Conservation (phyloP, 2,113 vertebrate species). For the Neolamprologus kungweensis region DNA sequence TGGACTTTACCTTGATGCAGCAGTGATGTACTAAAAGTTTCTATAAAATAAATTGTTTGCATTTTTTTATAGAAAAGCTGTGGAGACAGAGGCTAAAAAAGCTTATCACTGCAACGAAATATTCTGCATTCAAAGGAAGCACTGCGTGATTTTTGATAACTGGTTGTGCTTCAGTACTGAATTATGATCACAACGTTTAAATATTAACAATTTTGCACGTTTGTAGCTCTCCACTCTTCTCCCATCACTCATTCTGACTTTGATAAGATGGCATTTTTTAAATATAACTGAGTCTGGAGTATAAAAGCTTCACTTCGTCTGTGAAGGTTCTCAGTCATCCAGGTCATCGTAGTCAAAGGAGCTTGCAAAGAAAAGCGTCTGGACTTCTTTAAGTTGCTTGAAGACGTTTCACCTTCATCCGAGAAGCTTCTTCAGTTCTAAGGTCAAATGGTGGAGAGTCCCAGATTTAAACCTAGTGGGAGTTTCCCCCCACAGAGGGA, state of each 20-base stretch:
- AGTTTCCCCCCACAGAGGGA: too few species aligned
- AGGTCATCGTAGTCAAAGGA: too few species aligned
- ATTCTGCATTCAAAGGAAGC: not conserved
- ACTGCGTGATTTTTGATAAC: rapidly evolving
- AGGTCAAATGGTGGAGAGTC: too few species aligned
- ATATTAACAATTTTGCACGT: not conserved
- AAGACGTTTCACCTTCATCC: too few species aligned
- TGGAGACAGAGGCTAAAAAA: too few species aligned
- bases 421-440: too few species aligned
- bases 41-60: not conserved
- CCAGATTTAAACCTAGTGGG: rapidly evolving
- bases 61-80: not conserved
- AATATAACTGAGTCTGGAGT: not conserved
- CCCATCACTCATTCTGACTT: not conserved
- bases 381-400: too few species aligned
- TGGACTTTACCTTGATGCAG: not conserved
- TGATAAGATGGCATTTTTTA: not conserved
- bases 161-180: not conserved
- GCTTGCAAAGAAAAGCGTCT: too few species aligned
- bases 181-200: not conserved
- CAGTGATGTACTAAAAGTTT: not conserved
- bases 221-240: not conserved
- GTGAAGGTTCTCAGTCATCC: too few species aligned
- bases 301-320: not conserved
- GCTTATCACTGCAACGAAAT: not conserved